These are phyloP conservation scores for Drosophila parabipectinata DNA, from an alignment of 1,140 invertebrate genomes.

Conservation along the genomic window DNA sequence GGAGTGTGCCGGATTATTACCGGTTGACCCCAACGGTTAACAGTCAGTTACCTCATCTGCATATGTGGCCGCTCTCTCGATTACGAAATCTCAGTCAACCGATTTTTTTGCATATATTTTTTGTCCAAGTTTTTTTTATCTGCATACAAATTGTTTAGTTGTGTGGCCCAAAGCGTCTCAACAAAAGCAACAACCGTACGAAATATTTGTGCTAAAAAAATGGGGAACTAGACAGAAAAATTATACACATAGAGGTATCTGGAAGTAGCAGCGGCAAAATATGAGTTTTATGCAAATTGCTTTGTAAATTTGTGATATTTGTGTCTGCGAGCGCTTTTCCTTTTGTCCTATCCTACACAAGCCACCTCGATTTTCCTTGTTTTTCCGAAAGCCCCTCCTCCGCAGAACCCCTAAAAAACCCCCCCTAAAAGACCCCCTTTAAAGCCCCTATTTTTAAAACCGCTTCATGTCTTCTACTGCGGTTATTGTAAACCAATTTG, in stretches of 20 bases:
- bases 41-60: constrained; percentile 67
- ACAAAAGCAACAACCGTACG: constrained; percentile 7
- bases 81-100: constrained; percentile 59
- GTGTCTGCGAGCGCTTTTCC: constrained; percentile 66
- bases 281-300: constrained; percentile 81
- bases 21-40: constrained; percentile 64
- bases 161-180: constrained; percentile 32
- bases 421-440: neutral
- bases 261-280: constrained; percentile 61
- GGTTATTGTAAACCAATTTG: constrained; percentile 81
- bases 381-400: neutral
- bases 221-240: constrained; percentile 39
- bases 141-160: constrained; percentile 69
- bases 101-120: constrained; percentile 25
- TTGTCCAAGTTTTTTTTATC: constrained; percentile 37
- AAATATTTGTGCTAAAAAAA: constrained; percentile 35
- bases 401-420: neutral
- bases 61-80: constrained; percentile 50
- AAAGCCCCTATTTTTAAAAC: neutral
- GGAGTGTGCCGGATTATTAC: constrained; percentile 52
- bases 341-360: constrained; percentile 28
- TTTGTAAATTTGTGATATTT: constrained; percentile 76
- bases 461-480: constrained; percentile 25
- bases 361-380: constrained; percentile 10
- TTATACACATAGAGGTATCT: constrained; percentile 23